Evolutionary conservation across 2,113 vertebrate species (phyloP).

Genomic region (Nesospiza acunhae): DNA sequence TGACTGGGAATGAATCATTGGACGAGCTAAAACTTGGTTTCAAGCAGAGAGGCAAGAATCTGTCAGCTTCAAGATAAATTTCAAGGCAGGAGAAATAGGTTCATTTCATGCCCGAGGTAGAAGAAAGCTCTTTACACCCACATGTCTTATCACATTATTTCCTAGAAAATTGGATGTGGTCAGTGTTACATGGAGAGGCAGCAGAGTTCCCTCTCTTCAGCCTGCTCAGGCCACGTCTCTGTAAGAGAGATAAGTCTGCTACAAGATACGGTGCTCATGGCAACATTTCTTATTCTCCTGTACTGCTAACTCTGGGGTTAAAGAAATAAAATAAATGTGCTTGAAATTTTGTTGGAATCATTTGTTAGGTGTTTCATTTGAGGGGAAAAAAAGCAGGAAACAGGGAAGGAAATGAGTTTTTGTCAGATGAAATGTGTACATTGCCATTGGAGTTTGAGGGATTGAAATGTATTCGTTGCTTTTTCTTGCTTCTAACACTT

Average conservation of each 20-base stretch:
- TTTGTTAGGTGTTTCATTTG: background rate
- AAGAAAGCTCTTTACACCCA: conserved; percentile 14
- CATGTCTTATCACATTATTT: conserved; percentile 9
- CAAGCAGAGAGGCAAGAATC: background rate
- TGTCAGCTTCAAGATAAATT: conserved; percentile 15
- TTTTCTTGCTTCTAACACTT: background rate
- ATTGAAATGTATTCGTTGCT: background rate
- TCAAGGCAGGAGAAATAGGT: conserved; percentile 15
- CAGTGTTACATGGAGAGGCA: background rate
- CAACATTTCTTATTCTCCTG: background rate
- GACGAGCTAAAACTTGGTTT: background rate
- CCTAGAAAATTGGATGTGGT: background rate
- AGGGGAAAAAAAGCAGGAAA: background rate
- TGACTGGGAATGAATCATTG: background rate
- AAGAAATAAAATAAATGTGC: background rate
- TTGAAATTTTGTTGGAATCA: background rate
- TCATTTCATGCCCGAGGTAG: background rate
- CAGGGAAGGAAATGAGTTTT: background rate
- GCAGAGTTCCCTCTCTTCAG: background rate
- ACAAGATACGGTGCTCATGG: background rate
- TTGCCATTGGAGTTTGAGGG: background rate
- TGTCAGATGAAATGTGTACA: background rate
- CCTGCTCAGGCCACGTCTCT: background rate
- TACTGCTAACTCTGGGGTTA: background rate
- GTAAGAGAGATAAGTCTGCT: background rate